Evolutionary conservation across 92 coral and sea anemone genomes (phyloP).

Genomic region (Parazoanthus atlanticus): DNA sequence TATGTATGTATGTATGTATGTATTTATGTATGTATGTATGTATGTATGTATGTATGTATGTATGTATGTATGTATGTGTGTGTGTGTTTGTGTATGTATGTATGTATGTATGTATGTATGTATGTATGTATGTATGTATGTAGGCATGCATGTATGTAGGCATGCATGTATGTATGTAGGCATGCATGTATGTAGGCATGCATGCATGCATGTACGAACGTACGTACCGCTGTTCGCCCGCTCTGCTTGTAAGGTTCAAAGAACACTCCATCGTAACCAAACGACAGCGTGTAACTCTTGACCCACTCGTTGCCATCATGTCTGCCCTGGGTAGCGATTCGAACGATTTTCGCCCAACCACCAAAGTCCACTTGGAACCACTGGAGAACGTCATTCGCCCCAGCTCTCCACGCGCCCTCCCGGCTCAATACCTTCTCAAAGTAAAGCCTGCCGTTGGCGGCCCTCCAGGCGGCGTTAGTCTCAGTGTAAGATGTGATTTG

Average conservation of each 20-base stretch:
- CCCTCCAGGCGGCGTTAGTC: slow-evolving; percentile 35
- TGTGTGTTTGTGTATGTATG: too few relatives aligned
- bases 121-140: too few relatives aligned
- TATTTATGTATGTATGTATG: too few relatives aligned
- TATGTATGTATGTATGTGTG: too few relatives aligned
- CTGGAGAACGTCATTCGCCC: slow-evolving; percentile 8
- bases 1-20: too few relatives aligned
- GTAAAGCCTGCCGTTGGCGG: slow-evolving; percentile 29
- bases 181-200: too few relatives aligned
- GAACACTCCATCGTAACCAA: slow-evolving; percentile 22
- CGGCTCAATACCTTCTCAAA: slow-evolving; percentile 2
- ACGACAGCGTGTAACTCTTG: background rate
- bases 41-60: too few relatives aligned
- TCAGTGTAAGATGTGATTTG: slow-evolving; percentile 38
- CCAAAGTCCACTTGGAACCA: slow-evolving; percentile 34
- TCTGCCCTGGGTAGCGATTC: slow-evolving; percentile 16
- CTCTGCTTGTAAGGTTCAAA: slow-evolving; percentile 32
- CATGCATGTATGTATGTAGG: too few relatives aligned
- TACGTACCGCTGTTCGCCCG: slow-evolving; percentile 38
- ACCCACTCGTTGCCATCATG: slow-evolving; percentile 25
- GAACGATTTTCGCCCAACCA: slow-evolving; percentile 23
- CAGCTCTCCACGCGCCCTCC: slow-evolving; percentile 29
- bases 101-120: too few relatives aligned
- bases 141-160: too few relatives aligned
- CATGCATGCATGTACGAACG: too few relatives aligned